Base-by-base conservation (phyloP, 2,113 vertebrate genomes). In the Cephalopholis sonnerati region DNA sequence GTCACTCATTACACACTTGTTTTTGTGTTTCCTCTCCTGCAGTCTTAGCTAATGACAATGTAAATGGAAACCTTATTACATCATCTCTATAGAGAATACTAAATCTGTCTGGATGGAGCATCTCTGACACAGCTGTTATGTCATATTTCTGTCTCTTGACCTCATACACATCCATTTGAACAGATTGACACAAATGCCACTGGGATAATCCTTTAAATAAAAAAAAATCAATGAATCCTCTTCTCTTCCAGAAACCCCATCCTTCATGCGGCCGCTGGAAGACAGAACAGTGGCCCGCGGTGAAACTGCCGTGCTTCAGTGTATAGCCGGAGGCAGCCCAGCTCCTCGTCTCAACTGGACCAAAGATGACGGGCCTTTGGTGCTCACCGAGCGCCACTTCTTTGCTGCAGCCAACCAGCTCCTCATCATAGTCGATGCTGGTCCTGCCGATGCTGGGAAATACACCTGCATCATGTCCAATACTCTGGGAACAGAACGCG, bases 401-500 rank as follows among this genome's bases (percentile, higher is more conserved):
- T 99, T 99, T 22, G 98, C 98, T 25, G 98, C 98, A 0, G 97
- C 97, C 84, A 98, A 99, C 80, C 98, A 99, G 91, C 96, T 99
- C 22, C 96, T 99, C 1, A 99, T 99, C 81, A 97, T 99, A 7
- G 98, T 99, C 53, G 97, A 99, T 51, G 96, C 97, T 0, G 96
- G 97, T 1, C 92, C 97, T 48, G 95, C 94, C 0, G 98, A 99
- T 39, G 98, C 97, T 0, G 98, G 98, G 8, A 97, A 97, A 15
- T 99, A 99, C 89, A 99, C 97, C 0, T 99, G 98, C 79, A 96
- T 98, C 91, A 98, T 99, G 97, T 99, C 98, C 4, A 99, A 99
- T 55, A 98, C 97, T 0, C 93, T 99, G 29, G 98, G 98, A 85
- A 99, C 98, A 0, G 97, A 98, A 87, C 95, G 98, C 3, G 98